Conservation (phyloP, 2,888 invertebrate genomes). For the Mylabris sibirica region DNA sequence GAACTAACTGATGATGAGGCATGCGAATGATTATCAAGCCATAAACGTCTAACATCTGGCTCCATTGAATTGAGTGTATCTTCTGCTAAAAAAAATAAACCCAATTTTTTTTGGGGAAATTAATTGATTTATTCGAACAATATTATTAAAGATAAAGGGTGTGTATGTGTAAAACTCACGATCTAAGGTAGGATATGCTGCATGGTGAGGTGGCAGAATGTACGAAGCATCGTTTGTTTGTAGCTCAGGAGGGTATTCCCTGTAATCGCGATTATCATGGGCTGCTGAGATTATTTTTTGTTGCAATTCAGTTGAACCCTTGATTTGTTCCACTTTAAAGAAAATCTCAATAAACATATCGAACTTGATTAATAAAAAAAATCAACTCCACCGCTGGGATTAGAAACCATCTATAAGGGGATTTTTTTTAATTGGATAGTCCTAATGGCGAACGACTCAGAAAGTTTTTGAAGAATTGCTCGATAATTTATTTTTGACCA, state of each 20-base stretch:
- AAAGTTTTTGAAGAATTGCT: no score
- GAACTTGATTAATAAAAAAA: not conserved
- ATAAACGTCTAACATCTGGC: constrained; percentile 72
- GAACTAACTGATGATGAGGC: constrained; percentile 71
- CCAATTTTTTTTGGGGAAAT: not conserved
- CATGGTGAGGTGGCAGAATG: constrained; percentile 50
- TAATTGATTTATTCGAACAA: not conserved
- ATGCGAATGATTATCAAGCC: constrained; percentile 75
- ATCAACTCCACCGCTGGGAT: not conserved
- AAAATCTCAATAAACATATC: constrained; percentile 10
- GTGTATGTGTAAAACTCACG: constrained; percentile 50
- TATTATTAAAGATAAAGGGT: not conserved
- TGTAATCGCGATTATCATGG: constrained; percentile 67
- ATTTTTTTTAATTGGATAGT: no score
- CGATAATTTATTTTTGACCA: no score
- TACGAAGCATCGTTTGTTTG: constrained; percentile 57
- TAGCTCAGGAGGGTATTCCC: constrained; percentile 67
- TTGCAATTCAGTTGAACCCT: constrained; percentile 72
- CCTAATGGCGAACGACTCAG: no score
- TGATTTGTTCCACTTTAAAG: constrained; percentile 76
- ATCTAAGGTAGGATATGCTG: constrained; percentile 57
- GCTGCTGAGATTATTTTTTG: constrained; percentile 74
- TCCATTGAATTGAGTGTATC: constrained; percentile 62
- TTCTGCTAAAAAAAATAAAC: constrained; percentile 52
- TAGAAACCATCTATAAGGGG: no score